Percentiles rank a stretch among this genome's conserved stretches.
These are phyloP conservation scores for Actinia equina DNA, from an alignment of 64 coral and sea anemone genomes.

Conservation along the genomic window DNA sequence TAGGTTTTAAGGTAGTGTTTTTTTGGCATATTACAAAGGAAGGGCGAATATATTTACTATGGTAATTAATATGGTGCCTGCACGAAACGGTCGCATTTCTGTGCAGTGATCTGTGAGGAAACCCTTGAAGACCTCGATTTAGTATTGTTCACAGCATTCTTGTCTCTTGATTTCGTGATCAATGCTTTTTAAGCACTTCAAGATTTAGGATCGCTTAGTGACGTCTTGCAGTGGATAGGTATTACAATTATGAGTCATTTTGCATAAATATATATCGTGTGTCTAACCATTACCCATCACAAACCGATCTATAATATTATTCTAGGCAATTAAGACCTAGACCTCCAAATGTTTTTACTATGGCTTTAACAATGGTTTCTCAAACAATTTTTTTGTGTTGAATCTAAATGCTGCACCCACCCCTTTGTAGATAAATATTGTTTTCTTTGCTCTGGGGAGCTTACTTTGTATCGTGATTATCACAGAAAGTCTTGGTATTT, in stretches of 20 bases:
- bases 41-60: conserved; percentile 19
- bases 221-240: background rate
- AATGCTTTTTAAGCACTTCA: background rate
- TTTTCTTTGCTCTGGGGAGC: background rate
- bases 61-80: background rate
- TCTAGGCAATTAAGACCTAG: background rate
- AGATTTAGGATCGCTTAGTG: background rate
- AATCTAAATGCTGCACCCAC: background rate
- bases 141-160: background rate
- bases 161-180: background rate
- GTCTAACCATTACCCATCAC: background rate
- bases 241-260: background rate
- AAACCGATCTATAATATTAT: background rate
- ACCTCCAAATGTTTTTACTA: background rate
- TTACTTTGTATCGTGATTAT: background rate
- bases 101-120: conserved; percentile 13
- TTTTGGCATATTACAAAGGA: background rate
- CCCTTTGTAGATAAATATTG: background rate
- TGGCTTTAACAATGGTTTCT: background rate
- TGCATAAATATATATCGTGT: background rate
- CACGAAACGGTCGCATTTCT: background rate
- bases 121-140: background rate
- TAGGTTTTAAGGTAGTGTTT: background rate
- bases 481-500: background rate
- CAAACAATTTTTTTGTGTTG: background rate